Base-by-base conservation (phyloP, 2,113 vertebrate species). In the Psilopsiagon aurifrons region DNA sequence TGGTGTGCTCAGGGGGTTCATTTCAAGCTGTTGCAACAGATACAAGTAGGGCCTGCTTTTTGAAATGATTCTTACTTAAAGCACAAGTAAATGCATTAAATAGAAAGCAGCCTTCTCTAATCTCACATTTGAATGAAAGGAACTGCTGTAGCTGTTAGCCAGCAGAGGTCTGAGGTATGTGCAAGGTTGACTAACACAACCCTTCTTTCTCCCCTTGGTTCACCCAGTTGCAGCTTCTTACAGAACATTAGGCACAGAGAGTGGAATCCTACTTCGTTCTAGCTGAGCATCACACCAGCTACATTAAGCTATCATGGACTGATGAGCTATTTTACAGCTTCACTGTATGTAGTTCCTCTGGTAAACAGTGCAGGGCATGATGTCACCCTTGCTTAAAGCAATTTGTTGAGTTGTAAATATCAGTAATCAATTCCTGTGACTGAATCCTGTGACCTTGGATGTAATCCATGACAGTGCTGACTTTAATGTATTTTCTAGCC, bases 341-440 rank as follows among this genome's bases (percentile, higher is more conserved):
- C 15, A 0, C 69, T 31, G 13, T 14, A 5, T 43, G 92, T 3
- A 54, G 66, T 2, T 89, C 52, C 91, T 69, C 66, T 89, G 76
- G 74, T 96, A 82, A 95, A 92, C 44, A 81, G 66, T 0, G 22
- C 7, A 57, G 73, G 68, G 14, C 83, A 93, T 92, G 92, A 94
- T 87, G 92, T 96, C 92, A 96, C 70, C 4, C 74, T 54, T 75
- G 86, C 86, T 96, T 52, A 18, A 70, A 93, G 77, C 80, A 46
- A 90, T 93, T 90, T 93, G 86, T 94, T 91, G 83, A 96, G 91
- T 85, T 95, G 88, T 96, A 96, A 96, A 96, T 95, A 96, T 74
- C 64, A 28, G 89, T 17, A 19, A 95, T 96, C 95, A 96, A 94
- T 94, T 76, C 91, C 81, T 73, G 73, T 41, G 86, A 82, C 83